Evolutionary conservation across 2,888 invertebrate genomes (phyloP).

Genomic region (Eupithecia dodoneata): DNA sequence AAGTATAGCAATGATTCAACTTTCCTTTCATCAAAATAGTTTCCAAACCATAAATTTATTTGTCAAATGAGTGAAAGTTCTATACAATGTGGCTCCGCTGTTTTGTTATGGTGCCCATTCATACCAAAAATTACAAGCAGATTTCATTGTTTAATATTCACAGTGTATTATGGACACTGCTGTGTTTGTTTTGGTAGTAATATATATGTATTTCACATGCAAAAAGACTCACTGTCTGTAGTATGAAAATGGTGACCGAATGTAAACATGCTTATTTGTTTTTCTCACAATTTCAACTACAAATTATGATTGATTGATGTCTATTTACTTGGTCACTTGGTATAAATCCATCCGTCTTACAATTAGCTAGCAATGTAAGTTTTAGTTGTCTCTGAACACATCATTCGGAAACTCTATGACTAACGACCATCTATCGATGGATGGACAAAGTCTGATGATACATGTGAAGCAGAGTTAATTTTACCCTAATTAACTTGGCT

Average conservation of each 20-base stretch:
- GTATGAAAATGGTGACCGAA: neutral
- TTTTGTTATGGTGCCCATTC: conserved; percentile 25
- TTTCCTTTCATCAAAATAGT: neutral
- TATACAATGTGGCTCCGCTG: conserved; percentile 20
- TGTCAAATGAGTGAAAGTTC: conserved; percentile 44
- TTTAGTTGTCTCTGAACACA: neutral
- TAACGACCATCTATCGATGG: neutral
- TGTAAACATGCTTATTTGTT: neutral
- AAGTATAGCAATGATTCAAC: neutral
- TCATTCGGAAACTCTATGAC: too few species aligned
- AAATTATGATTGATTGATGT: neutral
- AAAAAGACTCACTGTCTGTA: neutral
- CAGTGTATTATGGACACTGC: conserved; percentile 4
- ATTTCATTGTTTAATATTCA: conserved; percentile 27
- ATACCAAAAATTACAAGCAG: conserved; percentile 19
- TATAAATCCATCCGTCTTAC: neutral
- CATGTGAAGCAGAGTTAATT: neutral
- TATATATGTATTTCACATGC: neutral
- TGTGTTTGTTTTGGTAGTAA: conserved; percentile 6
- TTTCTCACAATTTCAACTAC: neutral
- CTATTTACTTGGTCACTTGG: neutral
- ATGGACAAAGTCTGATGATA: neutral
- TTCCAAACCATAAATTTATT: conserved; percentile 24
- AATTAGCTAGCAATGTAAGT: neutral
- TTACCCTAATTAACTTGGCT: neutral